Base-by-base conservation (phyloP, 2,888 invertebrate genomes). In the Cheilosia grossa region DNA sequence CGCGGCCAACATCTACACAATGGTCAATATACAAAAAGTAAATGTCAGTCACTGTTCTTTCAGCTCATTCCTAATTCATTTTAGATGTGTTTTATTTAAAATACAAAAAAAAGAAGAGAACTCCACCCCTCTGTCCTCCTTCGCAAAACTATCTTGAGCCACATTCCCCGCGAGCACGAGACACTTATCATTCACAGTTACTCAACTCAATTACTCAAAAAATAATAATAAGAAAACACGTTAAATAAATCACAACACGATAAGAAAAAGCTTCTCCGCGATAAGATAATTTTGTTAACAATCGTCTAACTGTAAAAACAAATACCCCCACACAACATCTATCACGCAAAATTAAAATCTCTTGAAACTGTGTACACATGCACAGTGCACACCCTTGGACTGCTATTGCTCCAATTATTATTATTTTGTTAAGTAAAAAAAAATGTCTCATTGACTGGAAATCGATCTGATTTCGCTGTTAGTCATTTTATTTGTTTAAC, bases 241-340 rank as follows among this genome's bases (percentile, higher is more conserved):
- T 72, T 15, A 69, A 79, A 61, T 58, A 82, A 82, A 82, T 82
- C 79, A 82, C 40, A 73, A 30, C 51, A 21, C 67, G 73, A 78
- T 82, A 82, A 78, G 67, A 69, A 44, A 79, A 82, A 72, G 70
- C 72, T 72, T 78, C 70, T 51, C 47, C 47, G 19, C 74, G 82
- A 82, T 82, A 82, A 82, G 82, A 82, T 82, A 78, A 82, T 61
- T 74, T 49, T 49, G 54, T 56, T 51, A 73, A 59, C 54, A 42
- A 42, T 53, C 37, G 51, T 66, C 64, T 58, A 66, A 66, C 40
- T 73, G 67, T 67, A 56, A 73, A 81, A 75, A 67, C 63, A 67
- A 78, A 67, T 51, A 69, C 54, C 61, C 78, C 24, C 47, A 42
- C 70, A 53, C 30, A 53, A 30, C 30, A n/a, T 58, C 49, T 24